These are phyloP conservation scores for Dione juno DNA, from an alignment of 2,888 invertebrate species.

Conservation along the genomic window DNA sequence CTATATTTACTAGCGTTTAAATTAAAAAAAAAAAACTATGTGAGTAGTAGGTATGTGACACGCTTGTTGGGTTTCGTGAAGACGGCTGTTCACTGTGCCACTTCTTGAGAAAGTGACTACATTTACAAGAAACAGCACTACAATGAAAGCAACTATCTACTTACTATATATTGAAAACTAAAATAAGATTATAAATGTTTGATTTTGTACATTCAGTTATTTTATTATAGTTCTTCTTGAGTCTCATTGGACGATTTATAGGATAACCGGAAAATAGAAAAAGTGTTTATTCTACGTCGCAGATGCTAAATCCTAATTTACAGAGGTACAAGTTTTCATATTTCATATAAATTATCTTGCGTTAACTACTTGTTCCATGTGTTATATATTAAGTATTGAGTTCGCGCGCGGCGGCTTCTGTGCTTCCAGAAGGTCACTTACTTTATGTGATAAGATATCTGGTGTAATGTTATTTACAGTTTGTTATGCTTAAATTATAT, in stretches of 20 bases:
- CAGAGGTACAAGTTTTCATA: too few relatives aligned
- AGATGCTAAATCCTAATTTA: too few relatives aligned
- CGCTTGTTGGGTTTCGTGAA: not conserved
- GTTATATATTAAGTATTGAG: not conserved
- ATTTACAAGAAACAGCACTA: not conserved
- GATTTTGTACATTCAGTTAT: not conserved
- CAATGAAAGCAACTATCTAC: not conserved
- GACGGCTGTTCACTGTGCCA: not conserved
- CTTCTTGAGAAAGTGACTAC: not conserved
- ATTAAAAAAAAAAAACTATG: not conserved
- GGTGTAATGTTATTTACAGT: slow-evolving; percentile 6
- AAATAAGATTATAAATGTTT: not conserved
- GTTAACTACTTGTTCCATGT: not conserved
- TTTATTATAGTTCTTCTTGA: not conserved
- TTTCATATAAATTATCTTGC: too few relatives aligned
- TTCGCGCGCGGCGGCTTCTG: not conserved
- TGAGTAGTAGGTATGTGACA: not conserved
- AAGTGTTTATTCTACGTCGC: too few relatives aligned
- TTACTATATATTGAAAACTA: too few relatives aligned
- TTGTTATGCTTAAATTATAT: slow-evolving; percentile 12
- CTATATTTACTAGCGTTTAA: not conserved
- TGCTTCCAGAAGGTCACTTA: not conserved
- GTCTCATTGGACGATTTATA: not conserved
- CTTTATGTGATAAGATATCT: not conserved
- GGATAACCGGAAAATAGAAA: too few relatives aligned